Percentiles rank a stretch among this genome's conserved stretches.
Conservation (phyloP, 2,888 invertebrate genomes). For the Cacoxenus indagator region DNA sequence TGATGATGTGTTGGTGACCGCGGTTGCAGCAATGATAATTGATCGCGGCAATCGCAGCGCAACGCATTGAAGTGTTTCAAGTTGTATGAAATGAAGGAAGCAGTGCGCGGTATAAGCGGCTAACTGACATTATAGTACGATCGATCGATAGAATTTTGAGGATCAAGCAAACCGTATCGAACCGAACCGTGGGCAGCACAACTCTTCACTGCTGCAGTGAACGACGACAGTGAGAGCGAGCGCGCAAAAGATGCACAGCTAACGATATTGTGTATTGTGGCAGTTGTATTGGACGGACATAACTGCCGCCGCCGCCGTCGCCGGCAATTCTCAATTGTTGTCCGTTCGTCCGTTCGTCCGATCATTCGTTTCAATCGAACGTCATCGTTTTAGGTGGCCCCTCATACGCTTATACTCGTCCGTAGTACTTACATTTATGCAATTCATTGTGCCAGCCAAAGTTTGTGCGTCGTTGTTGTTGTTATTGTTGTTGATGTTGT, state of each 20-base stretch:
- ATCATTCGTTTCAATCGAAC: no score
- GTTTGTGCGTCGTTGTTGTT: not conserved
- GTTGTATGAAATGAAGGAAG: constrained; percentile 15
- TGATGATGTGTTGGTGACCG: not conserved
- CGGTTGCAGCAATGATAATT: constrained; percentile 52
- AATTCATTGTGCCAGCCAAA: constrained; percentile 51
- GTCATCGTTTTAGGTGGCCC: no score
- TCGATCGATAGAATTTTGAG: constrained; percentile 38
- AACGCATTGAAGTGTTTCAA: not conserved
- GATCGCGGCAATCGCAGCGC: constrained; percentile 65
- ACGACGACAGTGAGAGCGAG: not conserved
- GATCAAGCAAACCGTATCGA: no score
- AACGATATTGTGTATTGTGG: constrained; percentile 50
- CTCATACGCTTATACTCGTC: no score
- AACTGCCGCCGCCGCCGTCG: no score
- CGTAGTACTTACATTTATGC: constrained; percentile 61
- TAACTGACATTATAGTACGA: not conserved
- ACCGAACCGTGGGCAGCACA: not conserved
- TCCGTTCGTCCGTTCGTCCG: constrained; percentile 37
- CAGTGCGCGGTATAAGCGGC: not conserved
- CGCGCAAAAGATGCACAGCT: constrained; percentile 16
- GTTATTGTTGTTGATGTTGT: not conserved
- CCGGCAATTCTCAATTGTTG: not conserved
- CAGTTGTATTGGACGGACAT: constrained; percentile 49
- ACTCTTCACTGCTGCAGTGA: no score